Percentiles rank a stretch among this genome's conserved stretches.
These are phyloP conservation scores for Paramacrobiotus metropolitanus DNA, from an alignment of 1,140 invertebrate genomes.

Conservation along the genomic window DNA sequence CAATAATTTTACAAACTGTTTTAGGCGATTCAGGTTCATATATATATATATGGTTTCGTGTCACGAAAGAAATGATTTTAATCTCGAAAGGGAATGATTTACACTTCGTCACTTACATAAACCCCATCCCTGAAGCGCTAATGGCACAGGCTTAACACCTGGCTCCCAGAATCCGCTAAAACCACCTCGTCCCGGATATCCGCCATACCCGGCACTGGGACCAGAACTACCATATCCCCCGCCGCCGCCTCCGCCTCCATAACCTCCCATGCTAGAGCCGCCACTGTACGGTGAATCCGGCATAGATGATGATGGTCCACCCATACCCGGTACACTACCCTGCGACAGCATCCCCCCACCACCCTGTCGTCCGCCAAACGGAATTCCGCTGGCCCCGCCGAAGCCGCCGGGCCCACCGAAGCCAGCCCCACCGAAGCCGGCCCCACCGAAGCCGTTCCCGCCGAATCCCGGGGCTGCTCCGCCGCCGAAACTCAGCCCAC, in stretches of 20 bases:
- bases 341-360: too few relatives aligned
- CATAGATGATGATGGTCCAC: too few relatives aligned
- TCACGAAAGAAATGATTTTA: too few relatives aligned
- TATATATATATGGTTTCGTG: too few relatives aligned
- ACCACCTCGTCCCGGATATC: background rate
- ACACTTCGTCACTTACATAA: constrained; percentile 3
- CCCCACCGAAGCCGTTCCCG: background rate
- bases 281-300: background rate
- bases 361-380: too few relatives aligned
- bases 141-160: background rate
- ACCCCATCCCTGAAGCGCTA: background rate
- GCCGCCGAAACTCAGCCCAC: background rate
- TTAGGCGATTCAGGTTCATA: too few relatives aligned
- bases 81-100: too few relatives aligned
- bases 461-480: background rate
- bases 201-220: background rate
- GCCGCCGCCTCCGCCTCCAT: background rate
- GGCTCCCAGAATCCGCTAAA: constrained; percentile 2
- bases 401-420: background rate
- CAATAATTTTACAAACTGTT: too few relatives aligned
- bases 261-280: background rate
- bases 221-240: background rate
- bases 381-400: background rate
- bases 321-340: background rate
- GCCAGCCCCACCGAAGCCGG: background rate